Evolutionary conservation across 2,888 invertebrate genomes (phyloP).

Genomic region (Oeneis ivallda): DNA sequence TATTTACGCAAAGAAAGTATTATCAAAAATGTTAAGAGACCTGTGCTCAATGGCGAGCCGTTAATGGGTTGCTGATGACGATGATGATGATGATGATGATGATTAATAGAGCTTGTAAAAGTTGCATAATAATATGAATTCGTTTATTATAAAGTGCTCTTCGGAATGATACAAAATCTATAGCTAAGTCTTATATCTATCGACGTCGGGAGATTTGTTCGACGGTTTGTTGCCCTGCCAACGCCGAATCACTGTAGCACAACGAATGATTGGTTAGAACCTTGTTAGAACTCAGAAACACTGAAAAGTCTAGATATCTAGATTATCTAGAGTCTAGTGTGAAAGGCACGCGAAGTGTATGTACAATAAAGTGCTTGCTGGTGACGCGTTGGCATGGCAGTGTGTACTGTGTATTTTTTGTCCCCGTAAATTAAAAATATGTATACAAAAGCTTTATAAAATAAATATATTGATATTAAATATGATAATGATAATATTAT

Average conservation of each 20-base stretch:
- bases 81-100: too few species aligned
- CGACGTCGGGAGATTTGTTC: constrained; percentile 56
- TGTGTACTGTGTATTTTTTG: constrained; percentile 53
- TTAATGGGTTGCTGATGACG: too few species aligned
- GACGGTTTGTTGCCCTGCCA: constrained; percentile 66
- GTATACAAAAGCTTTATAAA: neutral
- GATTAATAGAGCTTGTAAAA: neutral
- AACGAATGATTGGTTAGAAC: constrained; percentile 45
- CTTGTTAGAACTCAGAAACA: constrained; percentile 5
- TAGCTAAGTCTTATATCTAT: constrained; percentile 48
- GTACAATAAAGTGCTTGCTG: constrained; percentile 59
- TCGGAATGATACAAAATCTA: constrained; percentile 45
- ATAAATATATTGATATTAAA: constrained; percentile 21
- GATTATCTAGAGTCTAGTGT: constrained; percentile 19
- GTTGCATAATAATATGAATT: neutral
- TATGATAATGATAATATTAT: too few species aligned
- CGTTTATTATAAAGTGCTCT: constrained; percentile 41
- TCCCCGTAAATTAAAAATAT: constrained; percentile 43
- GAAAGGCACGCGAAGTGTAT: constrained; percentile 64
- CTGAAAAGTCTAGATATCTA: constrained; percentile 30
- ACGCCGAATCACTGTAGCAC: constrained; percentile 69
- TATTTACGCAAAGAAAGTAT: neutral
- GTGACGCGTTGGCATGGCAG: constrained; percentile 67
- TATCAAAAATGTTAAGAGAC: neutral
- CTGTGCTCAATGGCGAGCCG: too few species aligned